Evolutionary conservation across 2,113 vertebrate species (phyloP).

Genomic region (Picathartes gymnocephalus): DNA sequence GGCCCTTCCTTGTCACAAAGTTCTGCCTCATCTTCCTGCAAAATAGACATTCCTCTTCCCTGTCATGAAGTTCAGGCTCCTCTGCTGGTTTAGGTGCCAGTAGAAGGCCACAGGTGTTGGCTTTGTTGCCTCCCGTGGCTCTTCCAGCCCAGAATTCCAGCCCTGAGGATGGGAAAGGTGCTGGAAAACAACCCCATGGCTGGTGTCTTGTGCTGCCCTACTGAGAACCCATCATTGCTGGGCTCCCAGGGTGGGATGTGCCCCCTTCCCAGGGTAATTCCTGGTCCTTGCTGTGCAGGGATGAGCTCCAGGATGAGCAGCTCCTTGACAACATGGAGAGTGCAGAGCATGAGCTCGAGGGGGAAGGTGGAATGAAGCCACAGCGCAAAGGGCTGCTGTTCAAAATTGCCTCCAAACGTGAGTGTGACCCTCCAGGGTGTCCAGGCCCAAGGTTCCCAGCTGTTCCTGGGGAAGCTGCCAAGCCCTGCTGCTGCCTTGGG

Average conservation of each 20-base stretch:
- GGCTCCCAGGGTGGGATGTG: neutral
- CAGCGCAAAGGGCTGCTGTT: constrained; percentile 76
- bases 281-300: constrained; percentile 63
- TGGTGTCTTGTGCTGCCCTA: neutral
- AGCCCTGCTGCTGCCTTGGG: neutral
- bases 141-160: neutral
- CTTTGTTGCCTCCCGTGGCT: neutral
- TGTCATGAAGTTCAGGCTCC: neutral
- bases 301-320: constrained; percentile 70
- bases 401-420: constrained; percentile 90
- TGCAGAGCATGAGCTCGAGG: constrained; percentile 57
- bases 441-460: neutral
- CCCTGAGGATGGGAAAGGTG: neutral
- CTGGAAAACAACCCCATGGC: neutral
- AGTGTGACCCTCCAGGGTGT: neutral
- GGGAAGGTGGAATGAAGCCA: constrained; percentile 32
- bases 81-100: neutral
- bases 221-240: neutral
- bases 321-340: constrained; percentile 80
- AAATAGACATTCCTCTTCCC: neutral
- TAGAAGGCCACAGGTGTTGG: neutral
- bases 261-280: neutral
- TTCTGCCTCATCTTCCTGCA: neutral
- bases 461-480: neutral
- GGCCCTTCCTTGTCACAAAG: neutral